Evolutionary conservation across 92 coral and sea anemone species (phyloP).

Genomic region (Siderastrea radians): DNA sequence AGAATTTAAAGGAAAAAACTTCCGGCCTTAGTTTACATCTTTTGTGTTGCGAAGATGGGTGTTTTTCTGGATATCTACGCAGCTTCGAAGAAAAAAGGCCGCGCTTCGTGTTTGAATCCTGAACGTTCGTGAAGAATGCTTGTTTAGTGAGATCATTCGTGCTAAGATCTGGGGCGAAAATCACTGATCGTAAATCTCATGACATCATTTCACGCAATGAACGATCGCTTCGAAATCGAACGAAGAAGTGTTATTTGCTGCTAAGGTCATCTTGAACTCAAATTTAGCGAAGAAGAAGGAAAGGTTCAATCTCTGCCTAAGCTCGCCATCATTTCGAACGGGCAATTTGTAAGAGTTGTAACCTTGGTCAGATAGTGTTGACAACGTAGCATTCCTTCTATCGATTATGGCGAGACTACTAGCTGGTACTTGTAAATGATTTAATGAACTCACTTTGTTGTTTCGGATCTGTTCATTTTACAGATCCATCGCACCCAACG

Average conservation of each 20-base stretch:
- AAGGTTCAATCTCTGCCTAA: not conserved
- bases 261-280: constrained; percentile 47
- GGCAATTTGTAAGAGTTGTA: constrained; percentile 23
- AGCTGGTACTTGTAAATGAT: constrained; percentile 63
- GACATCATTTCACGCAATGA: constrained; percentile 98
- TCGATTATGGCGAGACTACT: constrained; percentile 23
- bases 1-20: constrained; percentile 9
- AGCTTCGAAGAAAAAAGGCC: constrained; percentile 20
- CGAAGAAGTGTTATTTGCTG: constrained; percentile 34
- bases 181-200: constrained; percentile 67
- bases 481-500: constrained; percentile 51
- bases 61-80: not conserved
- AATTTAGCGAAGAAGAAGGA: constrained; percentile 28
- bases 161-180: constrained; percentile 52
- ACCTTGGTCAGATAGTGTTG: not conserved
- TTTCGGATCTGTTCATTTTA: constrained; percentile 59
- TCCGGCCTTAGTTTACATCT: constrained; percentile 25
- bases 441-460: constrained; percentile 60
- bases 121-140: constrained; percentile 33
- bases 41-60: not conserved
- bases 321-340: constrained; percentile 11
- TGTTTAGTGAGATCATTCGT: constrained; percentile 44
- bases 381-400: constrained; percentile 16
- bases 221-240: constrained; percentile 37
- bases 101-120: constrained; percentile 16